These are phyloP conservation scores for Pangasianodon gigas DNA, from an alignment of 2,113 vertebrate genomes.

Conservation along the genomic window DNA sequence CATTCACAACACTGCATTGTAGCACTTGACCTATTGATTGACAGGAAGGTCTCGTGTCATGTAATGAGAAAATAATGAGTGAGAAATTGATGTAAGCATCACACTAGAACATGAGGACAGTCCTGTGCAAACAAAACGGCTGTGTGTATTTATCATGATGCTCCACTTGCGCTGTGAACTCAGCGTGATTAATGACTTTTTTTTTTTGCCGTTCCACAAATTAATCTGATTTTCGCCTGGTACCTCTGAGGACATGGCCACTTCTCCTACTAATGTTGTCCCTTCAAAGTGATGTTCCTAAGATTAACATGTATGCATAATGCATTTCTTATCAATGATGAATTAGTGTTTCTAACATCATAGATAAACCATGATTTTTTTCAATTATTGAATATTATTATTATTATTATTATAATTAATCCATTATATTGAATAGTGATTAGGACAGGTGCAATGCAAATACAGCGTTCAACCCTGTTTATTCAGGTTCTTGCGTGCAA, in stretches of 20 bases:
- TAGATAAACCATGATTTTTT: neutral
- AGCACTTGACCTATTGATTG: neutral
- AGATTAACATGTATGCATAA: neutral
- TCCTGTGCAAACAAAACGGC: constrained; percentile 12
- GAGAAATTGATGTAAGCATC: neutral
- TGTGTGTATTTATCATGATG: neutral
- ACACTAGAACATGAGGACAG: neutral
- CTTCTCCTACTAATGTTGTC: neutral
- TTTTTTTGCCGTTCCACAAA: too few species aligned
- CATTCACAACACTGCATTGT: neutral
- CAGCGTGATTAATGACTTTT: neutral
- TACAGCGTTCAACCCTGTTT: too few species aligned
- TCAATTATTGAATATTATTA: neutral
- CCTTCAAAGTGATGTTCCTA: neutral
- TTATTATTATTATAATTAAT: neutral
- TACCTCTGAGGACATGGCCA: neutral
- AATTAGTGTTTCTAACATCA: too few species aligned
- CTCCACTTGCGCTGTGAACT: neutral
- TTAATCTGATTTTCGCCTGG: neutral
- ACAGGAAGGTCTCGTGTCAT: constrained; percentile 12
- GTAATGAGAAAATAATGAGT: neutral
- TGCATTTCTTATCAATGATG: neutral
- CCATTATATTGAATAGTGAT: neutral
- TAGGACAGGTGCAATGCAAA: neutral
- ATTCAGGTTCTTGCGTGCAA: too few species aligned